phyloP scores from a whole-genome alignment of 2,888 invertebrate species.

The Autographa pulchrina region DNA sequence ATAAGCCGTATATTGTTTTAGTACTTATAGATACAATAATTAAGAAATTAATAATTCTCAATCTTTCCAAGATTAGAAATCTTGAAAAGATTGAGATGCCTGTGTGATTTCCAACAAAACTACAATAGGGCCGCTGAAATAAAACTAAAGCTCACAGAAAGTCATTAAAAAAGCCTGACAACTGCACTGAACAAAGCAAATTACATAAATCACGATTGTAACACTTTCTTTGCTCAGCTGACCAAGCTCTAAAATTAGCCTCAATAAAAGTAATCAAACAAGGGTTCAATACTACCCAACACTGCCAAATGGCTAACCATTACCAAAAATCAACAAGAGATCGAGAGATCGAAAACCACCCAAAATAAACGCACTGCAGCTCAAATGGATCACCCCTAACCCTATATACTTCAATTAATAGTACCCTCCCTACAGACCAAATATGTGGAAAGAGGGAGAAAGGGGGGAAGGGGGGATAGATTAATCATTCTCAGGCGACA shows the following conservation, averaged over 20 bases:
- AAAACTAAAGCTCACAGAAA: too few relatives aligned
- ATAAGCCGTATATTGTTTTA: too few relatives aligned
- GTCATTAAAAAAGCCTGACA: too few relatives aligned
- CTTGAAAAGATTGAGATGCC: too few relatives aligned
- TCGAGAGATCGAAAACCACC: neutral
- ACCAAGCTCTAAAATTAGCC: neutral
- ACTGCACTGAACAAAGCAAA: too few relatives aligned
- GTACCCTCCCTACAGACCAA: conserved; percentile 46
- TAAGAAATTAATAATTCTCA: too few relatives aligned
- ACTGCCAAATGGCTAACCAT: neutral
- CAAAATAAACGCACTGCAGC: neutral
- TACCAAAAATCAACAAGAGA: neutral
- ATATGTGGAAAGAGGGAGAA: conserved; percentile 39
- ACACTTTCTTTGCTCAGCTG: neutral
- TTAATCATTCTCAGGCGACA: conserved; percentile 66
- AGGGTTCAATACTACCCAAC: neutral
- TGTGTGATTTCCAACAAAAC: too few relatives aligned
- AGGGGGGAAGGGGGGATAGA: conserved; percentile 43
- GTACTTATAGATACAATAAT: too few relatives aligned
- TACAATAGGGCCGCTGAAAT: too few relatives aligned
- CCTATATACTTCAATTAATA: conserved; percentile 58
- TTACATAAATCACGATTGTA: neutral
- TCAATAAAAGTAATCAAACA: neutral
- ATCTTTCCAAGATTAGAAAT: too few relatives aligned
- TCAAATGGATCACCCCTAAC: conserved; percentile 14